These are phyloP conservation scores for Drosophila jambulina DNA, from an alignment of 1,140 invertebrate species.

Conservation along the genomic window DNA sequence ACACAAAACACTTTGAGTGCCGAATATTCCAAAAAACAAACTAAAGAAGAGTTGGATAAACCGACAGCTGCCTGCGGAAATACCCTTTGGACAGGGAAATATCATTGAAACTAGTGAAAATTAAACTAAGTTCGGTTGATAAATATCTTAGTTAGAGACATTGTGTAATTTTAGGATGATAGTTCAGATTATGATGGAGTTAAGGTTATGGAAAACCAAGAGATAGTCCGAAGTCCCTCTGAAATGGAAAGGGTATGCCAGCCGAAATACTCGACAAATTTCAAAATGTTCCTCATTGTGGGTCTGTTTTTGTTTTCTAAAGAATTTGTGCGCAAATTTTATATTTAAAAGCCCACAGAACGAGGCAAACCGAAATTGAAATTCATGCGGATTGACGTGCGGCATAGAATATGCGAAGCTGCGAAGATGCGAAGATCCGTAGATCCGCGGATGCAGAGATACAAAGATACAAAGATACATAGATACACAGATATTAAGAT, in stretches of 20 bases:
- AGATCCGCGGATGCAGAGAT: not conserved
- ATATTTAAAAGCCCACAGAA: constrained; percentile 55
- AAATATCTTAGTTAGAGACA: not conserved
- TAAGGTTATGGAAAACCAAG: not conserved
- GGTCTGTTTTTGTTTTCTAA: constrained; percentile 19
- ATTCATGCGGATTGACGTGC: constrained; percentile 35
- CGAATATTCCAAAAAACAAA: constrained; percentile 18
- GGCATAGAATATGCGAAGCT: constrained; percentile 13
- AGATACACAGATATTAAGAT: not conserved
- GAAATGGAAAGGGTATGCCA: constrained; percentile 3
- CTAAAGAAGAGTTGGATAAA: not conserved
- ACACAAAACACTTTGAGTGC: constrained; percentile 2
- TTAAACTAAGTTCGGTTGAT: not conserved
- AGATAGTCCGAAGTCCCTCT: not conserved
- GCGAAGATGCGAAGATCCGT: constrained; percentile 3
- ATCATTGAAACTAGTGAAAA: not conserved
- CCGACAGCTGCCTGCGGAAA: not conserved
- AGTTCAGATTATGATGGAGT: no score
- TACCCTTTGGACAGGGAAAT: constrained; percentile 5
- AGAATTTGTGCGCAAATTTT: constrained; percentile 44
- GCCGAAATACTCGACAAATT: constrained; percentile 34
- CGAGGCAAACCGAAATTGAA: constrained; percentile 10
- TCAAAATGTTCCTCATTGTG: constrained; percentile 25
- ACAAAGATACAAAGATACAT: not conserved
- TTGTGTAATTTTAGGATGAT: not conserved